phyloP scores from a whole-genome alignment of 2,888 invertebrate genomes.

The Drosophila kuntzei region DNA sequence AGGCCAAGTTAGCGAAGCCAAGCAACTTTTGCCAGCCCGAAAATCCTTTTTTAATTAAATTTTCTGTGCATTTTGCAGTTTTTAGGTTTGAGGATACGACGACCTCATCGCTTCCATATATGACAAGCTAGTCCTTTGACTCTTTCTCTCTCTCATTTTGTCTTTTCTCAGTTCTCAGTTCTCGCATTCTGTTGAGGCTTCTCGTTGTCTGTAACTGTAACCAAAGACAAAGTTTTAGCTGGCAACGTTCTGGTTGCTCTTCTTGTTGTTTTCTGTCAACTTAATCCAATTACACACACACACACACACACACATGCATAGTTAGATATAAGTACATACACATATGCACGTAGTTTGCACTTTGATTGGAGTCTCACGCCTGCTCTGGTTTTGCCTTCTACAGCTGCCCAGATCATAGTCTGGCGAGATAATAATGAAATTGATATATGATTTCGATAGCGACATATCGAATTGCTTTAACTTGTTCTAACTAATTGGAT shows the following conservation, averaged over 20 bases:
- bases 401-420: slow-evolving; percentile 15
- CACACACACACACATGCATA: slow-evolving; percentile 13
- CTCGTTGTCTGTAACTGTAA: slow-evolving; percentile 54
- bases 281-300: slow-evolving; percentile 72
- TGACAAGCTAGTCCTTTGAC: slow-evolving; percentile 57
- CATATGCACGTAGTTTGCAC: slow-evolving; percentile 47
- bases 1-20: slow-evolving; percentile 72
- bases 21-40: slow-evolving; percentile 70
- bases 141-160: neutral
- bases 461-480: neutral
- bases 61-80: slow-evolving; percentile 79
- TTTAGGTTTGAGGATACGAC: slow-evolving; percentile 70
- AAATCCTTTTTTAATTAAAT: slow-evolving; percentile 79
- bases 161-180: neutral
- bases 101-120: slow-evolving; percentile 51
- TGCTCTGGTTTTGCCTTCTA: slow-evolving; percentile 8
- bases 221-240: slow-evolving; percentile 73
- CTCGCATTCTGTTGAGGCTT: slow-evolving; percentile 34
- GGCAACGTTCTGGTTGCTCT: slow-evolving; percentile 53
- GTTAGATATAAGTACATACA: slow-evolving; percentile 11
- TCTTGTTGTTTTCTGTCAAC: slow-evolving; percentile 68
- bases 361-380: slow-evolving; percentile 48
- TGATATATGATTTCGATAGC: slow-evolving; percentile 28
- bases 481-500: neutral
- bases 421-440: slow-evolving; percentile 34